A percentile compares a stretch with the other conserved stretches of the same genome.
Evolutionary conservation across 2,113 vertebrate genomes (phyloP).

Genomic region (Natator depressus): DNA sequence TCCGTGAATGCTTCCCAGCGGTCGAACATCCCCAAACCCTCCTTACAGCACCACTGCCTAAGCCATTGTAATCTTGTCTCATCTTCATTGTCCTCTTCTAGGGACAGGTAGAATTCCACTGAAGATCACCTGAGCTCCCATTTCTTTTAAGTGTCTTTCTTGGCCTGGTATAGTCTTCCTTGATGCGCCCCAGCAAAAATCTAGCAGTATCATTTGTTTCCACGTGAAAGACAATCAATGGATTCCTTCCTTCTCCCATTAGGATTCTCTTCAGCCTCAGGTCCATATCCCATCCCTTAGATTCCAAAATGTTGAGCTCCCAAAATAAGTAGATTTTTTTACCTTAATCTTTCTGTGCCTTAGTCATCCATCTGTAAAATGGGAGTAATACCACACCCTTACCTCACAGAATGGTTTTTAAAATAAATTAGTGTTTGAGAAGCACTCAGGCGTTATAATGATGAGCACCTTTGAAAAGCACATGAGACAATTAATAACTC

Average conservation of each 20-base stretch:
- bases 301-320: not conserved
- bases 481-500: not conserved
- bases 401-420: not conserved
- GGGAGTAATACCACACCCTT: not conserved
- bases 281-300: not conserved
- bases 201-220: not conserved
- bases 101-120: not conserved
- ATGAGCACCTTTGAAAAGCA: not conserved
- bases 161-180: not conserved
- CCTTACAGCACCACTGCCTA: not conserved
- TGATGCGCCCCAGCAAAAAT: not conserved
- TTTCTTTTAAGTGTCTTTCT: not conserved
- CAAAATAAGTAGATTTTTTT: not conserved
- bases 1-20: not conserved
- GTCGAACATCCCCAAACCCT: not conserved
- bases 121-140: not conserved
- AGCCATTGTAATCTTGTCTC: not conserved
- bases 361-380: not conserved
- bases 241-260: not conserved
- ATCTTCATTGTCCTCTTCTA: not conserved
- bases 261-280: not conserved
- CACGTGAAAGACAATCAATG: not conserved
- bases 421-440: not conserved
- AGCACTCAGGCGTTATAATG: not conserved
- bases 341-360: rapidly evolving